phyloP scores from a whole-genome alignment of 2,113 vertebrate species.

The Lepidiolamprologus cunningtoni region DNA sequence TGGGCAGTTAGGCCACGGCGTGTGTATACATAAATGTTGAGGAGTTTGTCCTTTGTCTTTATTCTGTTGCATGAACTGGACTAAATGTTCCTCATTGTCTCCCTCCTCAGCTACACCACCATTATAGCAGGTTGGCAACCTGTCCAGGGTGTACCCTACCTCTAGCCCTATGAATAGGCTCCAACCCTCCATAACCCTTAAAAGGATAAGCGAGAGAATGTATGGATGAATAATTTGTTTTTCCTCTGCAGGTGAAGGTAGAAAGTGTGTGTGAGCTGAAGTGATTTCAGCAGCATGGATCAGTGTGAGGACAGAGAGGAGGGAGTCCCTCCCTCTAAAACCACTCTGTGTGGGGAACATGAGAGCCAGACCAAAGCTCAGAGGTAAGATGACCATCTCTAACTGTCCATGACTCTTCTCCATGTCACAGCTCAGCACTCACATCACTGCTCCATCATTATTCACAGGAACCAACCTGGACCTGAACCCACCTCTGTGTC shows the following conservation, averaged over 20 bases:
- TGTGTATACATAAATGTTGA: neutral
- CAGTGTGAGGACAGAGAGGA: neutral
- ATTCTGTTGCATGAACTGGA: neutral
- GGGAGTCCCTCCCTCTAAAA: neutral
- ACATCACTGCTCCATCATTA: neutral
- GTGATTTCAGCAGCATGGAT: accelerated
- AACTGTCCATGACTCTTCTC: neutral
- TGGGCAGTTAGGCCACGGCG: accelerated
- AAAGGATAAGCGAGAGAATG: neutral
- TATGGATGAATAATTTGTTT: neutral
- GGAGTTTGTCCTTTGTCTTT: neutral
- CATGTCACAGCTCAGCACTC: neutral
- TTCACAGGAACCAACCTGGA: neutral
- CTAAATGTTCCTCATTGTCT: neutral
- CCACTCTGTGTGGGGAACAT: neutral
- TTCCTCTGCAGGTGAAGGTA: neutral
- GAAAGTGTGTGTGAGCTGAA: neutral
- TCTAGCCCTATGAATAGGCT: neutral
- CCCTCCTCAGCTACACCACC: neutral
- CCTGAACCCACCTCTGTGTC: accelerated
- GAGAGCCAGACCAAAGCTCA: neutral
- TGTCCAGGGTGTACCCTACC: neutral
- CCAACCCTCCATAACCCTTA: neutral
- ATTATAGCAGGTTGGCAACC: neutral
- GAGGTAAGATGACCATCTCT: neutral